These are phyloP conservation scores for Phylloscopus trochiloides DNA, from an alignment of 2,113 vertebrate genomes.

Conservation along the genomic window DNA sequence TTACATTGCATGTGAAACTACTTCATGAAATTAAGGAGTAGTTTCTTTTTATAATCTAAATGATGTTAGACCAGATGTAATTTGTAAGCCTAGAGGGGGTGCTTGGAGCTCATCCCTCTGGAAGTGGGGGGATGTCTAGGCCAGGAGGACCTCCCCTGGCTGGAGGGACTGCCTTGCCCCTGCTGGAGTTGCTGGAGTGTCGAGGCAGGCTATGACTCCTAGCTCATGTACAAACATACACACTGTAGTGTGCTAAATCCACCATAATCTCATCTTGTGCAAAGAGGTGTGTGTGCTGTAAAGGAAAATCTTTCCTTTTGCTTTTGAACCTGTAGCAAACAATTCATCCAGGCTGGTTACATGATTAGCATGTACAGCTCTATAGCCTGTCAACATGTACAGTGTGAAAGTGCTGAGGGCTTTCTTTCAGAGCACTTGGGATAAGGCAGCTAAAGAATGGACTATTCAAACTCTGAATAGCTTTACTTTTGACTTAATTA, in stretches of 20 bases:
- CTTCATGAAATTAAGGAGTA: neutral
- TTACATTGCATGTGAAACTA: neutral
- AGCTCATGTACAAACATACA: neutral
- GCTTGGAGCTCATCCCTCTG: neutral
- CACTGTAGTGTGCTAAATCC: neutral
- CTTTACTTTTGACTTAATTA: neutral
- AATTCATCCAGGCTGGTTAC: neutral
- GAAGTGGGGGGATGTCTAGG: rapidly evolving
- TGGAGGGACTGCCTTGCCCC: neutral
- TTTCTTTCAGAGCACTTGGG: neutral
- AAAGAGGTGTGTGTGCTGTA: neutral
- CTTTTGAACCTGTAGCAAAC: neutral
- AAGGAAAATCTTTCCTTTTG: neutral
- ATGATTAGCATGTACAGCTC: neutral
- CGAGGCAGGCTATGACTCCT: rapidly evolving
- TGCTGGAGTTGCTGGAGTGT: neutral
- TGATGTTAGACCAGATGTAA: neutral
- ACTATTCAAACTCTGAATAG: neutral
- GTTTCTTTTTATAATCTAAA: neutral
- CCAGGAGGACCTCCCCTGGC: rapidly evolving
- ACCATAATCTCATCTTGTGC: neutral
- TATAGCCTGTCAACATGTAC: neutral
- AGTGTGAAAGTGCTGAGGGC: neutral
- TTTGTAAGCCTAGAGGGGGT: neutral
- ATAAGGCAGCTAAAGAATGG: neutral